Base-by-base conservation (phyloP, 2,113 vertebrate genomes). In the Cariama cristata region DNA sequence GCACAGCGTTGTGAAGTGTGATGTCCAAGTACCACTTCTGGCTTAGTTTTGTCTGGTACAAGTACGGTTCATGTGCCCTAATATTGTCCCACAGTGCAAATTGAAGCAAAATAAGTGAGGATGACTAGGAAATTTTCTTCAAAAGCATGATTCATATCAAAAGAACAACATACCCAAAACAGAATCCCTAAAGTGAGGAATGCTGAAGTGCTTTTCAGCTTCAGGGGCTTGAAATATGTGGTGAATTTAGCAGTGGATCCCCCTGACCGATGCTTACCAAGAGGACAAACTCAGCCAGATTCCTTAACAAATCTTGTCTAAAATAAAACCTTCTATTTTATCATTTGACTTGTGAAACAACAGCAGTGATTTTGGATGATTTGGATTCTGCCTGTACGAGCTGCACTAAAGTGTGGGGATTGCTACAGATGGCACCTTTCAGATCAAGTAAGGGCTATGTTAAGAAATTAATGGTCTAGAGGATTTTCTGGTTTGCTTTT, bases 401-500 rank as follows among this genome's bases (percentile, higher is more conserved):
- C 9, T 95, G 12, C 11, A 12, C 4, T 55, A 52, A 76, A 88
- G 27, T 67, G 9, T 73, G 52, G 45, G 32, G 19, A 72, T 52
- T 91, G 28, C 30, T 85, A 79, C 53, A 74, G 30, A 28, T 38
- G 68, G 5, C 5, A 22, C 11, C 23, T 81, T 94, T 95, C 60
- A 71, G 47, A 96, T 63, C 38, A 94, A 93, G 53, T 12, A 71
- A 44, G n/a, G 22, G 32, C 59, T 71, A 23, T 59, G 92, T 91
- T 93, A 77, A 87, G 82, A 91, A 86, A 8, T 45, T 59, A 27
- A 71, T 21, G 30, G 22, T 76, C 28, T 60, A 86, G n/a, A 80
- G 44, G 58, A 63, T 75, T 92, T 97, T 96, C 64, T 63, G 19
- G 53, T 91, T 73, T 52, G 27, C 49, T 53, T 95, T 97, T 94